Evolutionary conservation across 1,140 invertebrate species (phyloP).

Genomic region (Pseudomyrmex pallidus): DNA sequence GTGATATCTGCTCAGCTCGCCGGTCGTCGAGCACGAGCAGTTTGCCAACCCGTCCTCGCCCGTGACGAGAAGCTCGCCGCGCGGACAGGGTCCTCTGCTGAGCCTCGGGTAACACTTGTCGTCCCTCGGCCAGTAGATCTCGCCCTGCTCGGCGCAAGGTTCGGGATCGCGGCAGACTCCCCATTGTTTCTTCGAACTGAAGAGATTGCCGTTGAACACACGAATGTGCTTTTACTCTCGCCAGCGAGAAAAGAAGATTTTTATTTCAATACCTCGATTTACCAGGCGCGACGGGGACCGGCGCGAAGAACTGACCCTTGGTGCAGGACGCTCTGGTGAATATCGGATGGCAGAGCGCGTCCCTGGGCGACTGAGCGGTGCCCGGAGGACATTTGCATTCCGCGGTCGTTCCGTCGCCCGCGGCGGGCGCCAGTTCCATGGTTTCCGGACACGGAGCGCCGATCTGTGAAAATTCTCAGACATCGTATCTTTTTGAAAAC

Average conservation of each 20-base stretch:
- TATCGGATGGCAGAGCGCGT: slow-evolving; percentile 88
- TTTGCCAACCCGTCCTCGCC: slow-evolving; percentile 87
- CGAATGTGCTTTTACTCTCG: not conserved
- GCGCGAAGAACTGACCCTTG: slow-evolving; percentile 89
- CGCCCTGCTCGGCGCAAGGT: slow-evolving; percentile 86
- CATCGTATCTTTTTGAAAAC: too few species aligned
- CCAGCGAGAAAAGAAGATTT: not conserved
- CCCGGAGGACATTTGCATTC: slow-evolving; percentile 93
- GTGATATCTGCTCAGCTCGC: slow-evolving; percentile 84
- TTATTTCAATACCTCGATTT: slow-evolving; percentile 70
- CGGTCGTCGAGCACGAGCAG: slow-evolving; percentile 86
- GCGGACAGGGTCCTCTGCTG: slow-evolving; percentile 90
- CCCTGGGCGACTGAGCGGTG: slow-evolving; percentile 87
- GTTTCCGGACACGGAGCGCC: slow-evolving; percentile 92
- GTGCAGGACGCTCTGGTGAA: slow-evolving; percentile 90
- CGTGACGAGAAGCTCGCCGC: slow-evolving; percentile 88
- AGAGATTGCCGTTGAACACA: not conserved
- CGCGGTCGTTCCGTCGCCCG: slow-evolving; percentile 86
- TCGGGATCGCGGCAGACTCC: slow-evolving; percentile 89
- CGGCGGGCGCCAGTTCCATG: slow-evolving; percentile 91
- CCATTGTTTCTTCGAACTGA: slow-evolving; percentile 85
- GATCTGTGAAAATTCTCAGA: slow-evolving; percentile 82
- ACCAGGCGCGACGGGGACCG: slow-evolving; percentile 83
- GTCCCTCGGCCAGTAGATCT: slow-evolving; percentile 90
- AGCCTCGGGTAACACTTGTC: slow-evolving; percentile 89